These are phyloP conservation scores for Slavum lentiscoides DNA, from an alignment of 2,888 invertebrate species.

Conservation along the genomic window DNA sequence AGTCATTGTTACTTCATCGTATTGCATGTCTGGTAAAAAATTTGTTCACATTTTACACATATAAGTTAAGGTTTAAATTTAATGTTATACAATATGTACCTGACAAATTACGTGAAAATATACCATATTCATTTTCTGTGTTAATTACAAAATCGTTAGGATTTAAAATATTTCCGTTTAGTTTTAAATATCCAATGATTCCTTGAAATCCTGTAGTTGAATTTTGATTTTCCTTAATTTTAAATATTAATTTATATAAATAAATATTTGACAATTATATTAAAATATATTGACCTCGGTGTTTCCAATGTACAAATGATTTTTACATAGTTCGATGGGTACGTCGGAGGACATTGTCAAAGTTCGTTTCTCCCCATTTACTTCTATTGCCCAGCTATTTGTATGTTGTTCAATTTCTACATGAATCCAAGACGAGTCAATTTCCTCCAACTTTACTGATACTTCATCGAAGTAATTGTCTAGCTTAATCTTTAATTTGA, in stretches of 20 bases:
- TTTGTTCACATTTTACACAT: not conserved
- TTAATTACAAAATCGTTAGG: conserved; percentile 31
- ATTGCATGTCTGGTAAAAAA: conserved; percentile 1
- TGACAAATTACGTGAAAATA: conserved; percentile 4
- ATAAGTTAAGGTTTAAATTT: not conserved
- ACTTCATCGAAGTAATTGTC: conserved; percentile 41
- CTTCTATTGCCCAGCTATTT: conserved; percentile 4
- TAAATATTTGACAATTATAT: not conserved
- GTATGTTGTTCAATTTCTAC: conserved; percentile 23
- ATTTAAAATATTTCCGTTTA: conserved; percentile 42
- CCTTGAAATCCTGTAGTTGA: conserved; percentile 10
- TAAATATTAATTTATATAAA: not conserved
- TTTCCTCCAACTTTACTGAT: conserved; percentile 12
- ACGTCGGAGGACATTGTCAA: conserved; percentile 2
- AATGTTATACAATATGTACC: conserved; percentile 6
- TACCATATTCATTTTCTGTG: not conserved
- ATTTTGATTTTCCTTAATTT: conserved; percentile 26
- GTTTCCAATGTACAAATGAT: conserved; percentile 31
- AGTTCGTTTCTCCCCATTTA: conserved; percentile 27
- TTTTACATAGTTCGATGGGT: conserved; percentile 19
- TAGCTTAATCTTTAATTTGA: conserved; percentile 30
- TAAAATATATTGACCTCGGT: conserved; percentile 1
- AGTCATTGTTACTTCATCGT: conserved; percentile 20
- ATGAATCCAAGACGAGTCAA: conserved; percentile 46
- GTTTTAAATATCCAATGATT: conserved; percentile 39